Evolutionary conservation across 2,888 invertebrate species (phyloP).

Genomic region (Suillia variegata): DNA sequence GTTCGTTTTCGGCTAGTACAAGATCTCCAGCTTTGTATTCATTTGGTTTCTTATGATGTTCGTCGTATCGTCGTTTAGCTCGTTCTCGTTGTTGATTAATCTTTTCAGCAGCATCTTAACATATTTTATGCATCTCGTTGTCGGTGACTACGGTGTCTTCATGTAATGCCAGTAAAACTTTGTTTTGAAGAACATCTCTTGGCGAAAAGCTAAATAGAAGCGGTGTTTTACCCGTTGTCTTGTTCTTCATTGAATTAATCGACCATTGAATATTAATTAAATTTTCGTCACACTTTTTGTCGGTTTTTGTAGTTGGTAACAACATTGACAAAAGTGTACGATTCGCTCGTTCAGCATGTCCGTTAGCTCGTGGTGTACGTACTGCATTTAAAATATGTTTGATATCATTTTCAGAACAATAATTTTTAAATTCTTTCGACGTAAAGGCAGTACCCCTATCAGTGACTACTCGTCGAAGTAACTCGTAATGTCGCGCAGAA

Average conservation of each 20-base stretch:
- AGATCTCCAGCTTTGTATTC: no score
- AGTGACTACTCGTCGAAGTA: conserved; percentile 37
- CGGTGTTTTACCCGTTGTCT: conserved; percentile 2
- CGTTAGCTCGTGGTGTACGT: conserved; percentile 32
- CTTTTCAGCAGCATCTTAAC: background rate
- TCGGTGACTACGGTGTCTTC: background rate
- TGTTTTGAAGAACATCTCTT: conserved; percentile 11
- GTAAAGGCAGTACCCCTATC: conserved; percentile 36
- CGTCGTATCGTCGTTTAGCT: no score
- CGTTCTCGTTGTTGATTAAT: background rate
- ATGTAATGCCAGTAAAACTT: conserved; percentile 4
- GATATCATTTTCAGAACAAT: conserved; percentile 28
- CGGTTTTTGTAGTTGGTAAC: conserved; percentile 2
- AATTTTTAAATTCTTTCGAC: conserved; percentile 27
- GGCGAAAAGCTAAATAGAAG: conserved; percentile 6
- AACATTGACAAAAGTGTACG: conserved; percentile 15
- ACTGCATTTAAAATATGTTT: conserved; percentile 33
- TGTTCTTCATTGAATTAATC: conserved; percentile 10
- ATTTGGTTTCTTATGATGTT: no score
- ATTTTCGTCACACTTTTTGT: conserved; percentile 12
- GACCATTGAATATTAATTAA: conserved; percentile 13
- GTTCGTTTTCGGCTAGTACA: no score
- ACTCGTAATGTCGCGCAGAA: conserved; percentile 14
- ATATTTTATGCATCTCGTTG: background rate
- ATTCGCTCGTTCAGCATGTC: conserved; percentile 21